Evolutionary conservation across 2,888 invertebrate species (phyloP).

Genomic region (Drosophila siamana): DNA sequence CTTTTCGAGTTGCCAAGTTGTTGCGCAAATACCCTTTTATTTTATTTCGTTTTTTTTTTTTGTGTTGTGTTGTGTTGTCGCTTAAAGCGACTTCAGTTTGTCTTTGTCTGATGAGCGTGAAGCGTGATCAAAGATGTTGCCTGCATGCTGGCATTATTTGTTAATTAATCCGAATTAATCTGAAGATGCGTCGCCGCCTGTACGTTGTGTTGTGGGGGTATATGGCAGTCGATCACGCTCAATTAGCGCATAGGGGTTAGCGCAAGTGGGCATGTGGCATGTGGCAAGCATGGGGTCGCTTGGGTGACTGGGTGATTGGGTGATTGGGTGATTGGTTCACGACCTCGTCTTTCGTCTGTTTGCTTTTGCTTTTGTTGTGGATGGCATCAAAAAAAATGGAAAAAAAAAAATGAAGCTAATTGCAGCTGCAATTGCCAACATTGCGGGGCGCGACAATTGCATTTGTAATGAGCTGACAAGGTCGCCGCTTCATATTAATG

Average conservation of each 20-base stretch:
- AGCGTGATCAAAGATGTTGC: no score
- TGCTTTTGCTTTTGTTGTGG: constrained; percentile 10
- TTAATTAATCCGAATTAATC: constrained; percentile 2
- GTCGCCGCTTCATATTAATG: constrained; percentile 53
- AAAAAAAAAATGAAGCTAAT: no score
- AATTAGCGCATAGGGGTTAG: constrained; percentile 19
- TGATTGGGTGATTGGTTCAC: constrained; percentile 45
- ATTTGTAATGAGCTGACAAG: constrained; percentile 59
- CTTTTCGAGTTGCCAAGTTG: no score
- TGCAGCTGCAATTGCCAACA: constrained; percentile 54
- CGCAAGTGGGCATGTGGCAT: neutral
- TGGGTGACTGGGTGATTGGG: constrained; percentile 31
- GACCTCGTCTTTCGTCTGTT: constrained; percentile 50
- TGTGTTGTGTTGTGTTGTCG: no score
- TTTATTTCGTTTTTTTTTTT: no score
- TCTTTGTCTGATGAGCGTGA: neutral
- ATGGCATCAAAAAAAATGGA: constrained; percentile 36
- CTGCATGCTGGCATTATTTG: neutral
- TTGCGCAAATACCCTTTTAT: no score
- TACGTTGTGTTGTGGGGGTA: neutral
- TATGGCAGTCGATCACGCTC: constrained; percentile 11
- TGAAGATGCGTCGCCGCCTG: neutral
- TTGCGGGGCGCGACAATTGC: constrained; percentile 52
- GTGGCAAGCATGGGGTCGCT: neutral
- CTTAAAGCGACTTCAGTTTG: no score